These are phyloP conservation scores for Orthosia gracilis DNA, from an alignment of 2,888 invertebrate genomes.

Conservation along the genomic window DNA sequence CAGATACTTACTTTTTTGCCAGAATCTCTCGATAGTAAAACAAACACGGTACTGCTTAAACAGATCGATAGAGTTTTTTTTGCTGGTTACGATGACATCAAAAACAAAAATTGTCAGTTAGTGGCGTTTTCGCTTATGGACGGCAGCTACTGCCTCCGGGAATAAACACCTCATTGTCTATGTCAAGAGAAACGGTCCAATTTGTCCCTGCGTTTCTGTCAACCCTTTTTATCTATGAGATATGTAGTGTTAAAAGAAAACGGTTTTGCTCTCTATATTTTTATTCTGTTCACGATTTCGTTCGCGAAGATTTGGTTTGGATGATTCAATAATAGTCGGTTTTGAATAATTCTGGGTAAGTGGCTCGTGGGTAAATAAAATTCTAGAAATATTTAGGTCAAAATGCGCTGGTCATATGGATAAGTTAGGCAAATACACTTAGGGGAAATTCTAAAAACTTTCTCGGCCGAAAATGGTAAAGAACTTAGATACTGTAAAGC, in stretches of 20 bases:
- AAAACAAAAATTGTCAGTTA: too few species aligned
- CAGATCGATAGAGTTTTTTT: too few species aligned
- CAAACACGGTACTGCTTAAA: too few species aligned
- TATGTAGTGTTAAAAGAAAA: constrained; percentile 64
- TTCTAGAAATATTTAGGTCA: not conserved
- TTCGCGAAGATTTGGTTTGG: constrained; percentile 17
- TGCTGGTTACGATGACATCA: too few species aligned
- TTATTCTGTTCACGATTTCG: constrained; percentile 51
- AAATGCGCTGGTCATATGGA: not conserved
- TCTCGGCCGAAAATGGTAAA: not conserved
- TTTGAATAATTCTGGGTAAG: constrained; percentile 39
- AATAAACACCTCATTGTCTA: constrained; percentile 79
- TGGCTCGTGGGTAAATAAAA: constrained; percentile 2
- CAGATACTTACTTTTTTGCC: too few species aligned
- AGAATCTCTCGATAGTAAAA: too few species aligned
- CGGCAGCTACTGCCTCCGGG: constrained; percentile 54
- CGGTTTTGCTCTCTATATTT: constrained; percentile 26
- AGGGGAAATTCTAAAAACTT: not conserved
- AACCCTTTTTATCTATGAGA: constrained; percentile 78
- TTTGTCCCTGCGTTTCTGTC: constrained; percentile 80
- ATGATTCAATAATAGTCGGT: constrained; percentile 39
- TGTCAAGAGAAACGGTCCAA: constrained; percentile 78
- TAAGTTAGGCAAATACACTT: not conserved
- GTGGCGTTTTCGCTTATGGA: too few species aligned
- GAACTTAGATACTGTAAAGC: too few species aligned